phyloP scores from a whole-genome alignment of 2,888 invertebrate genomes.

The Dicycla oo region DNA sequence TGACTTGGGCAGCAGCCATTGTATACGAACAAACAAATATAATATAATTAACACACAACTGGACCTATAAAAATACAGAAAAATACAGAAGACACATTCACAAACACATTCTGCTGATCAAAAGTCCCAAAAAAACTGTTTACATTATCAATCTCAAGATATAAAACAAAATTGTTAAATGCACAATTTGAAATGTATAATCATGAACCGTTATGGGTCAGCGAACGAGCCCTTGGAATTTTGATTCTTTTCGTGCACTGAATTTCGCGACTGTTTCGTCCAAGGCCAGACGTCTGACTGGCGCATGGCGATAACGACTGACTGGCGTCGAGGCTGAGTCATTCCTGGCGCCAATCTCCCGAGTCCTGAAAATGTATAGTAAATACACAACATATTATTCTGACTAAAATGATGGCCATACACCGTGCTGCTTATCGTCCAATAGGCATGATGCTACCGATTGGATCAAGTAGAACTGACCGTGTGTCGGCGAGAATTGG shows the following conservation, averaged over 20 bases:
- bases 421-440: too few species aligned
- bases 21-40: slow-evolving; percentile 4
- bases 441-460: too few species aligned
- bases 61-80: not conserved
- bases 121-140: not conserved
- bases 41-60: not conserved
- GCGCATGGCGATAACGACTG: not conserved
- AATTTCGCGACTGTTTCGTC: not conserved
- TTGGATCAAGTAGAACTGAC: too few species aligned
- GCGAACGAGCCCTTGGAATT: not conserved
- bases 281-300: slow-evolving; percentile 18
- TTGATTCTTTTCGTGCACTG: not conserved
- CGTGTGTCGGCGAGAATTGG: too few species aligned
- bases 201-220: not conserved
- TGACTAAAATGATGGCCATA: not conserved
- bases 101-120: not conserved
- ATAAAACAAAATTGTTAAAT: not conserved
- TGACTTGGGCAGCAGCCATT: slow-evolving; percentile 10
- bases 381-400: not conserved
- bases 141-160: not conserved
- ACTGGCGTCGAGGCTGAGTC: too few species aligned
- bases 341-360: not conserved
- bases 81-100: not conserved
- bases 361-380: not conserved
- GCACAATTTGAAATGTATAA: too few species aligned